A percentile compares a stretch with the other conserved stretches of the same genome.
Evolutionary conservation across 2,888 invertebrate species (phyloP).

Genomic region (Leuctra nigra): DNA sequence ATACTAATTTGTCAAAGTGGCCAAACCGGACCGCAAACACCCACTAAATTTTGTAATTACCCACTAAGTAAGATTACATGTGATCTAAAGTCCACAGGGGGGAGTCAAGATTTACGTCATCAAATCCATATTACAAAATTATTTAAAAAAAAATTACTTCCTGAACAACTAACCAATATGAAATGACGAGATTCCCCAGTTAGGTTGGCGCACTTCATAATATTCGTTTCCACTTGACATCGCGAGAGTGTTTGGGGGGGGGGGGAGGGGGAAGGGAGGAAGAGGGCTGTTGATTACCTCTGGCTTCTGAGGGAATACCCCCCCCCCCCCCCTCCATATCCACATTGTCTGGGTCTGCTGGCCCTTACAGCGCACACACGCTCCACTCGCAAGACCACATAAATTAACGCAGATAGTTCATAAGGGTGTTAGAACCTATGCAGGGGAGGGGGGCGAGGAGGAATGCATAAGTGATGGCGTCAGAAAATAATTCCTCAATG

Average conservation of each 20-base stretch:
- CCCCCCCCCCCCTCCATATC: not conserved
- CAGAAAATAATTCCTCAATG: constrained; percentile 16
- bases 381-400: not conserved
- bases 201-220: not conserved
- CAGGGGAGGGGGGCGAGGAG: not conserved
- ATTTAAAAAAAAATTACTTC: not conserved
- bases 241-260: no score
- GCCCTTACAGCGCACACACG: constrained; percentile 2
- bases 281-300: constrained; percentile 18
- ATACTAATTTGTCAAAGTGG: no score
- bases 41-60: no score
- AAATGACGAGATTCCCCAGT: not conserved
- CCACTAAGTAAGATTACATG: no score
- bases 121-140: not conserved
- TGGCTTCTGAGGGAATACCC: constrained; percentile 11
- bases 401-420: constrained; percentile 15
- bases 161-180: not conserved
- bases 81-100: no score
- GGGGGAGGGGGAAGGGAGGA: not conserved
- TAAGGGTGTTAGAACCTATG: not conserved
- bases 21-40: no score
- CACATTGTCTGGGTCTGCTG: not conserved
- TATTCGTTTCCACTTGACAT: no score
- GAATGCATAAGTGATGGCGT: constrained; percentile 11
- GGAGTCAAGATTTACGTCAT: no score